Conservation (phyloP, 1,140 invertebrate species). For the Scylla paramamosain region DNA sequence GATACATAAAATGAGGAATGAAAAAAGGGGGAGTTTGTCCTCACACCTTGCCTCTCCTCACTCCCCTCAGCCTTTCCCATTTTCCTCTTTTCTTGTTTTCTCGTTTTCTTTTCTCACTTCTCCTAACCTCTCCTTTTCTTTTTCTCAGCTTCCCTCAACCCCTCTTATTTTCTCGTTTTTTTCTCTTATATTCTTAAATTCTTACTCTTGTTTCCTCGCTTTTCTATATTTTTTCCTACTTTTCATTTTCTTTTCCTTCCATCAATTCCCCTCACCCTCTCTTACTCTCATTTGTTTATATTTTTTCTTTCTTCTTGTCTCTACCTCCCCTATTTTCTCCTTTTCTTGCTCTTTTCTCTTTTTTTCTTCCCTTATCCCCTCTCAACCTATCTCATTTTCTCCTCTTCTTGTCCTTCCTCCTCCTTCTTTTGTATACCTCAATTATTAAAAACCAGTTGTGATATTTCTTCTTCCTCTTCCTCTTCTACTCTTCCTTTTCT, state of each 20-base stretch:
- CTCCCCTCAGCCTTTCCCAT: background rate
- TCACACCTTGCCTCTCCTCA: slow-evolving; percentile 11
- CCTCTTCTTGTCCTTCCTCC: background rate
- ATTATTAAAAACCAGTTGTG: no score
- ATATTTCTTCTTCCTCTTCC: background rate
- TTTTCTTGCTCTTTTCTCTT: no score
- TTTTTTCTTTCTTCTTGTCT: background rate
- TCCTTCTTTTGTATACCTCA: background rate
- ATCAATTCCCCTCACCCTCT: no score
- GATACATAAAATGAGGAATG: slow-evolving; percentile 50
- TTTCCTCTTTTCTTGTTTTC: background rate
- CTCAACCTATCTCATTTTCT: background rate
- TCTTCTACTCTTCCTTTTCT: background rate
- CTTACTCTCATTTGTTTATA: no score
- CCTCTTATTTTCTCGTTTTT: background rate
- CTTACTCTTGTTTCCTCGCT: background rate
- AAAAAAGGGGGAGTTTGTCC: slow-evolving; percentile 48
- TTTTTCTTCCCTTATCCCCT: no score
- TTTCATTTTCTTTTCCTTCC: no score
- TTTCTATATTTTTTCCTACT: no score
- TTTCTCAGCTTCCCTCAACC: background rate
- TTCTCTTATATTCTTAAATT: background rate
- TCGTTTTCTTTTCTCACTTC: background rate
- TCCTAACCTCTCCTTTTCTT: background rate
- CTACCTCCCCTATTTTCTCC: background rate